Evolutionary conservation across 2,797 vertebrate genomes (phyloP), one percentile per base, ranked within the genome.

Genomic region (Merluccius polli): DNA sequence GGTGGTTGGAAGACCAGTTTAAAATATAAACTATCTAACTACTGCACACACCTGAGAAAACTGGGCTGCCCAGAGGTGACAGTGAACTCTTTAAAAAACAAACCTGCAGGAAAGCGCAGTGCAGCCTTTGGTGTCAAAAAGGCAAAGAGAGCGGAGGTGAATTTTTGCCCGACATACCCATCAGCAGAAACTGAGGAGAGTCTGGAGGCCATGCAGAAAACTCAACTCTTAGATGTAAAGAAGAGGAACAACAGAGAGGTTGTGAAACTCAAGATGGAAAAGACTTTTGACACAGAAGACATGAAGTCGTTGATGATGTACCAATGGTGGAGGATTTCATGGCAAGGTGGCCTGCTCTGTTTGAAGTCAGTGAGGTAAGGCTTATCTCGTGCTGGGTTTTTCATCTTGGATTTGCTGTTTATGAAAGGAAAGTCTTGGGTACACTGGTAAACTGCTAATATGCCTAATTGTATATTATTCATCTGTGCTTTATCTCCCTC

Each of bases 41-140:
- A 84, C 44, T 31, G 36, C 12, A 82, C 80, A 70, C 70, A 85
- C 0, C 75, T 84, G 41, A 79, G 80, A 77, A 82, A 79, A 70
- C 73, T 85, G 18, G 80, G 80, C 0, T 87, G 79, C 74, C 77
- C 71, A 72, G 76, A 82, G 3, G 78, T 80, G 63, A 81, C 70
- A 1, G 77, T 81, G 18, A 82, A 79, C 72, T 74, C 67, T 29
- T 36, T 78, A 63, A 77, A 77, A 73, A 75, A 81, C 79, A 85
- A 82, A 77, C 81, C 71, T 72, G 73, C 13, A 35, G 79, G 71
- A 38, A 79, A 18, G 18, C 4, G 2, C 67, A 77, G 52, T 29
- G 79, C 80, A 80, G 80, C 80, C 52, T 85, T 84, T 77, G 77
- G 76, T 13, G 27, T 85, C 30, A 85, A 83, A 79, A 85, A 83